These are phyloP conservation scores for Microcebus murinus DNA, from an alignment of 2,113 vertebrate species.

Conservation along the genomic window DNA sequence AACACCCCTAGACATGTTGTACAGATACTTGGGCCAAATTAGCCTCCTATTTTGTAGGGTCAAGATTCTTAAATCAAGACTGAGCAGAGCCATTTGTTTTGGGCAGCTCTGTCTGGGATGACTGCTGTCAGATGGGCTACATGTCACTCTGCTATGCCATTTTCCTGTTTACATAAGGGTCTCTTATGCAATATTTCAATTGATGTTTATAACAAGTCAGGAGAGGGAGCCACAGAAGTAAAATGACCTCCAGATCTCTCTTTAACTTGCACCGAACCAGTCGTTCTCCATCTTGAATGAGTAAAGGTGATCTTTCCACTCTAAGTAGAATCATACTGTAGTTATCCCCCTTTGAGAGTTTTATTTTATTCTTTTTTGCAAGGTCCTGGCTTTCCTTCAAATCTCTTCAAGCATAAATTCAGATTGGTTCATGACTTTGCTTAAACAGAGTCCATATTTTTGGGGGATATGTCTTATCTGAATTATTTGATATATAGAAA, in stretches of 20 bases:
- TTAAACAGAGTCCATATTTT: constrained; percentile 59
- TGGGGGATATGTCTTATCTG: constrained; percentile 54
- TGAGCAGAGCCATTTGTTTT: not conserved
- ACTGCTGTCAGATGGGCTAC: no score
- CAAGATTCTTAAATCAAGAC: not conserved
- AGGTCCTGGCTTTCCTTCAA: constrained; percentile 51
- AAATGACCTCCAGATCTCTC: constrained; percentile 43
- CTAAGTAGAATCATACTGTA: constrained; percentile 36
- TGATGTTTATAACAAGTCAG: constrained; percentile 50
- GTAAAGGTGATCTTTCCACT: not conserved
- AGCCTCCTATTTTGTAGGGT: not conserved
- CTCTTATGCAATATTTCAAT: not conserved
- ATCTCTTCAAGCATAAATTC: constrained; percentile 64
- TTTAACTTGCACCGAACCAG: not conserved
- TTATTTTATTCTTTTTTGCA: constrained; percentile 62
- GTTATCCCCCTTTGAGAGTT: constrained; percentile 34
- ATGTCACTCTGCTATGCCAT: not conserved
- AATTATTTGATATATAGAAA: constrained; percentile 62
- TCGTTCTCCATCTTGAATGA: constrained; percentile 34
- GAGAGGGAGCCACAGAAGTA: not conserved
- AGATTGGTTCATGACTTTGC: constrained; percentile 35
- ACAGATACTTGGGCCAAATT: not conserved
- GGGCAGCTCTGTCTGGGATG: not conserved
- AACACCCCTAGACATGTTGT: not conserved
- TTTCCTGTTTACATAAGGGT: constrained; percentile 10